Conservation (phyloP, 2,113 vertebrate genomes). For the Leptocoma aspasia region DNA sequence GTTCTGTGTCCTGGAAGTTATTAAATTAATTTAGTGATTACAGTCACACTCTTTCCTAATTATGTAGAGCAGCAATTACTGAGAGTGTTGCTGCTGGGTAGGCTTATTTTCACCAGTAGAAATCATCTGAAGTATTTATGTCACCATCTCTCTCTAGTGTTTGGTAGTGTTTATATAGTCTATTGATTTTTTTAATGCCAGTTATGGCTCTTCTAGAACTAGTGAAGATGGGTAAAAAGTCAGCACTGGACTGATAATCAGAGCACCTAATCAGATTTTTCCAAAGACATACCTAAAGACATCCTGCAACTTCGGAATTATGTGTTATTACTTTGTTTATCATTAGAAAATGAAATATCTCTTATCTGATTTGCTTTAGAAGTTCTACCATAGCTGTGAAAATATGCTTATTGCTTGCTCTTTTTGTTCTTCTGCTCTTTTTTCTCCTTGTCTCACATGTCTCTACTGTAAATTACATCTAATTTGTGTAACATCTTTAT, state of each 20-base stretch:
- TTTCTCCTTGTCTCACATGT: background rate
- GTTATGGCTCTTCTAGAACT: background rate
- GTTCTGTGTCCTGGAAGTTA: background rate
- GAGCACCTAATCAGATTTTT: background rate
- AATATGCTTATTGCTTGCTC: background rate
- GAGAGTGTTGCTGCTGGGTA: background rate
- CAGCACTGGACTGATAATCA: background rate
- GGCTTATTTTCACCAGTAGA: background rate
- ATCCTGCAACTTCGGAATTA: background rate
- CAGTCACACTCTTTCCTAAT: background rate
- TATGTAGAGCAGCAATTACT: background rate
- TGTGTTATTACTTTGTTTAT: background rate
- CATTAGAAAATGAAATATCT: background rate
- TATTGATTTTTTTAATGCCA: background rate
- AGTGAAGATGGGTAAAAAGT: background rate
- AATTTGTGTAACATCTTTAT: background rate
- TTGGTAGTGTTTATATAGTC: background rate
- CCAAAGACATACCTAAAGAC: background rate
- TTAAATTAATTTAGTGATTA: background rate
- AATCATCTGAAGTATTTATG: background rate
- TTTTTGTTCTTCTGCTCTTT: background rate
- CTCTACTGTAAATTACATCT: background rate
- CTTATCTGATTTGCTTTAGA: background rate
- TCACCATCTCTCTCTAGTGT: background rate
- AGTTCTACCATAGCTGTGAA: background rate